Percentiles rank a stretch among this genome's conserved stretches.
These are phyloP conservation scores for Dendroctonus valens DNA, from an alignment of 1,140 invertebrate genomes.

Conservation along the genomic window DNA sequence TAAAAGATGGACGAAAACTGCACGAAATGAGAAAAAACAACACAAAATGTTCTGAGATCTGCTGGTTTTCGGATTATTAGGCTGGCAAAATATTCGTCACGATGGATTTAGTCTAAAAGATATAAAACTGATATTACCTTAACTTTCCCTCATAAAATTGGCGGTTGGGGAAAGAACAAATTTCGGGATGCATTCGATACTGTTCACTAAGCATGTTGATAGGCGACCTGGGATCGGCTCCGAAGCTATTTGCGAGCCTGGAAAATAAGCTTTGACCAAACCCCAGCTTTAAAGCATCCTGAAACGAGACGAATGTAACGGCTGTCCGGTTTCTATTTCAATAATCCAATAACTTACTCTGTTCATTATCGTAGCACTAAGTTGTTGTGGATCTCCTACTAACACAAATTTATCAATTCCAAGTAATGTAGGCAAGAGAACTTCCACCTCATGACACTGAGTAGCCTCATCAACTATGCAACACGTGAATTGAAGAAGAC, in stretches of 20 bases:
- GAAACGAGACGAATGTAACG: constrained; percentile 31
- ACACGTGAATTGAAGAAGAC: constrained; percentile 64
- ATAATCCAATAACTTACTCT: constrained; percentile 47
- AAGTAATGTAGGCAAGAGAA: constrained; percentile 74
- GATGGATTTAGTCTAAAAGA: background rate
- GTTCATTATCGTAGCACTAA: constrained; percentile 79
- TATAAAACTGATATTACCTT: constrained; percentile 12
- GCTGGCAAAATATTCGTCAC: too few relatives aligned
- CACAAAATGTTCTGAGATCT: too few relatives aligned
- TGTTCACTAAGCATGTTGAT: constrained; percentile 69
- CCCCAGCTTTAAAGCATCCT: constrained; percentile 60
- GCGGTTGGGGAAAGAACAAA: constrained; percentile 71
- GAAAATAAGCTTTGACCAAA: constrained; percentile 66
- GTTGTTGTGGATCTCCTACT: constrained; percentile 85
- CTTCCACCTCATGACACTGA: constrained; percentile 80
- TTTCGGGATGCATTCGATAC: constrained; percentile 84
- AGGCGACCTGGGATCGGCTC: constrained; percentile 44
- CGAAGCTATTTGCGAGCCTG: constrained; percentile 57
- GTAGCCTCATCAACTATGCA: constrained; percentile 93
- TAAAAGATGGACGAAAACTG: too few relatives aligned
- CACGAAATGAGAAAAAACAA: too few relatives aligned
- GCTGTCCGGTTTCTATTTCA: background rate
- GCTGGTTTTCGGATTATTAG: too few relatives aligned
- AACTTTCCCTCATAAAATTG: constrained; percentile 69
- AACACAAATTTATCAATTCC: constrained; percentile 73